These are phyloP conservation scores for Myotis pilosus DNA, from an alignment of 2,797 vertebrate species.

Conservation along the genomic window DNA sequence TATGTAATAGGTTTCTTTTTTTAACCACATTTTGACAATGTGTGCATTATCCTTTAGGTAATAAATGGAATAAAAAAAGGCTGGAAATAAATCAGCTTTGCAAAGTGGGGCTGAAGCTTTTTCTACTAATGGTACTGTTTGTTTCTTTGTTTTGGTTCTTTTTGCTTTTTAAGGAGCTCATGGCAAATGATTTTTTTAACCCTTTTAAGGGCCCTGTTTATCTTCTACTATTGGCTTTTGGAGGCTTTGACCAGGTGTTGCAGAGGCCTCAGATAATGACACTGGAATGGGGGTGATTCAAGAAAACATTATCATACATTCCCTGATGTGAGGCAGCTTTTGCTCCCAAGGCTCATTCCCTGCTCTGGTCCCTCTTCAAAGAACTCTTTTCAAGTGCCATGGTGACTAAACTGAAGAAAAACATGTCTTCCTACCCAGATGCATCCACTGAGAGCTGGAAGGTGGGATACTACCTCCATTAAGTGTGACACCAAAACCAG, in stretches of 20 bases:
- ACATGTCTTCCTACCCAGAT: background rate
- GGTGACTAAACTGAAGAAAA: background rate
- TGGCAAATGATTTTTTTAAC: constrained; percentile 42
- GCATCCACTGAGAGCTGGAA: background rate
- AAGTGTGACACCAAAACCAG: background rate
- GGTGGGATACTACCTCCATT: background rate
- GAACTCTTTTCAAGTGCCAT: background rate
- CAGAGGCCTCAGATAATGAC: background rate
- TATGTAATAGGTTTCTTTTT: constrained; percentile 73
- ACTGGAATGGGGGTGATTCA: background rate
- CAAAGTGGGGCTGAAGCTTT: constrained; percentile 45
- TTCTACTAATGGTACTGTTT: background rate
- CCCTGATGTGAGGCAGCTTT: background rate
- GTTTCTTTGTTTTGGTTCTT: background rate
- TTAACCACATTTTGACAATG: constrained; percentile 62
- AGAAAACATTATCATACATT: background rate
- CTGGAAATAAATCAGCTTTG: constrained; percentile 67
- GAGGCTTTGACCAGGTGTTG: background rate
- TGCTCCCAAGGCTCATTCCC: background rate
- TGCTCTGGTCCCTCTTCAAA: background rate
- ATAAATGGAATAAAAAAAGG: constrained; percentile 62
- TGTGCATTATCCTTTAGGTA: constrained; percentile 75
- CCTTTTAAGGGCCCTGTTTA: background rate
- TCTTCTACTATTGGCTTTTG: background rate
- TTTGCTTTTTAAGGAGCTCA: background rate